Percentiles rank a stretch among this genome's conserved stretches.
phyloP scores from a whole-genome alignment of 2,888 invertebrate species.

The Erannis defoliaria region DNA sequence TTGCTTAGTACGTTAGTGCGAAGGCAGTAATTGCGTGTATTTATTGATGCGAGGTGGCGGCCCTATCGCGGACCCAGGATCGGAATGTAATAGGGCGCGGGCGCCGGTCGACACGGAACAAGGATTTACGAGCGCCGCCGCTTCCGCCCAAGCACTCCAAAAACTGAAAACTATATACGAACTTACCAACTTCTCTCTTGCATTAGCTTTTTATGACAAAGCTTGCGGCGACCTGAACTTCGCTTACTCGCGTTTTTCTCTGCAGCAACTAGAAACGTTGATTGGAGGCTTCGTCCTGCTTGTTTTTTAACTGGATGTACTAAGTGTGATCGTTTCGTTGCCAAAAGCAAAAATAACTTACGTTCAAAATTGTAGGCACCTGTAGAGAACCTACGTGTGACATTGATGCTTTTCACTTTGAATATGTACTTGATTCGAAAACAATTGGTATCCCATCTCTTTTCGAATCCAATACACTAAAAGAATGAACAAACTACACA shows the following conservation, averaged over 20 bases:
- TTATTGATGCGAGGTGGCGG: slow-evolving; percentile 48
- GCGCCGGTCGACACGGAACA: slow-evolving; percentile 54
- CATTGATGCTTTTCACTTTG: slow-evolving; percentile 3
- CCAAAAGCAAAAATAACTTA: slow-evolving; percentile 38
- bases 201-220: slow-evolving; percentile 57
- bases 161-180: slow-evolving; percentile 60
- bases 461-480: slow-evolving; percentile 8
- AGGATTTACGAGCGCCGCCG: slow-evolving; percentile 60
- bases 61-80: slow-evolving; percentile 51
- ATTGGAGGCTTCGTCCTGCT: slow-evolving; percentile 42
- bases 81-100: slow-evolving; percentile 59
- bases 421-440: no score
- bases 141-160: slow-evolving; percentile 63
- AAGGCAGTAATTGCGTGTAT: slow-evolving; percentile 57
- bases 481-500: slow-evolving; percentile 3
- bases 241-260: slow-evolving; percentile 40
- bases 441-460: neutral
- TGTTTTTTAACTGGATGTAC: slow-evolving; percentile 36
- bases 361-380: slow-evolving; percentile 10
- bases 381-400: no score
- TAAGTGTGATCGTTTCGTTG: slow-evolving; percentile 40
- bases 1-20: slow-evolving; percentile 42
- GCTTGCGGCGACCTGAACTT: slow-evolving; percentile 37
- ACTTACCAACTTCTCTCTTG: slow-evolving; percentile 50
- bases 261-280: slow-evolving; percentile 39